These are phyloP conservation scores for Iselma pallidipennis DNA, from an alignment of 2,888 invertebrate genomes.

Conservation along the genomic window DNA sequence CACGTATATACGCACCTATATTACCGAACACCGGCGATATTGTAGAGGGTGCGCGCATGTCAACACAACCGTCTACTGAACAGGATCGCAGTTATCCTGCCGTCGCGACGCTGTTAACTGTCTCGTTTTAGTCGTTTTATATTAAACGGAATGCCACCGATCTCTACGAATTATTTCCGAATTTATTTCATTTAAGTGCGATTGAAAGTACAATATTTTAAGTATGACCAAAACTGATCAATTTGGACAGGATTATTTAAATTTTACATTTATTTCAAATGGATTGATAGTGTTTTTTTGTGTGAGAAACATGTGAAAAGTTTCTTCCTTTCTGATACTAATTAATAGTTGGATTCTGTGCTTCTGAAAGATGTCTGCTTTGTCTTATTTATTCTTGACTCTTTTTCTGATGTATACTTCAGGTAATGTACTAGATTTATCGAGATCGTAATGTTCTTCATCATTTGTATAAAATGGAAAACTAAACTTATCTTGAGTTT, in stretches of 20 bases:
- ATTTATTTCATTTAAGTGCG: not conserved
- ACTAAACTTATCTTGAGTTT: no score
- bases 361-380: constrained; percentile 32
- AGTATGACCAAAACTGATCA: not conserved
- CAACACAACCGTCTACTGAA: constrained; percentile 30
- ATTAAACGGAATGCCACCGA: not conserved
- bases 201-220: not conserved
- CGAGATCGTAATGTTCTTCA: no score
- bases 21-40: constrained; percentile 15
- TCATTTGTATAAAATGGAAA: no score
- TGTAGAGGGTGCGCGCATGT: constrained; percentile 39
- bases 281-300: not conserved
- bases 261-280: not conserved
- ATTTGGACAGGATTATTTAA: not conserved
- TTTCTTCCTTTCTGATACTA: constrained; percentile 9
- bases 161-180: not conserved
- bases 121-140: constrained; percentile 26
- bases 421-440: constrained; percentile 25
- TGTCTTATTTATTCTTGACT: constrained; percentile 28
- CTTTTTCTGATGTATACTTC: constrained; percentile 31
- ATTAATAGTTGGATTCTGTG: constrained; percentile 14
- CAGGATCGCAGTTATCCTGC: constrained; percentile 36
- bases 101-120: constrained; percentile 35
- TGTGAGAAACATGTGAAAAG: constrained; percentile 28
- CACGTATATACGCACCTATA: constrained; percentile 21